Evolutionary conservation across 2,113 vertebrate genomes (phyloP).

Genomic region (Rhinopomastus cyanomelas): DNA sequence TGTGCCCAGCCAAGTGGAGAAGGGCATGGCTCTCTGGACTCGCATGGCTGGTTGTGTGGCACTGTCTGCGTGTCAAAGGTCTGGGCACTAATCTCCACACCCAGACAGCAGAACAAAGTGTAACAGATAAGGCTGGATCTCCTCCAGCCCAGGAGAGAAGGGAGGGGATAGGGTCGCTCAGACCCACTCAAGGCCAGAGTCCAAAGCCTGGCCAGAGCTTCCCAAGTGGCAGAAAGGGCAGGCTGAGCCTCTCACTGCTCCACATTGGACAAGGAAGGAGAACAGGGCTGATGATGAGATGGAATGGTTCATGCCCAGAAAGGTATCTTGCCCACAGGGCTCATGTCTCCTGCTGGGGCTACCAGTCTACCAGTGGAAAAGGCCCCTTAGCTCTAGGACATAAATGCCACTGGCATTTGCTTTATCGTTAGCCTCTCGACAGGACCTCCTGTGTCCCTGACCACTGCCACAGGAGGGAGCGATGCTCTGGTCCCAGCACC

Average conservation of each 20-base stretch:
- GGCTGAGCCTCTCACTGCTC: background rate
- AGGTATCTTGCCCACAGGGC: background rate
- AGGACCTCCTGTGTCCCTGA: background rate
- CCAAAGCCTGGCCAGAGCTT: conserved; percentile 26
- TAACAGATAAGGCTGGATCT: conserved; percentile 56
- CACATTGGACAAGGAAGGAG: fast-evolving
- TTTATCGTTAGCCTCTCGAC: background rate
- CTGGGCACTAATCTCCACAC: conserved; percentile 54
- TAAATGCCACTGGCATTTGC: fast-evolving
- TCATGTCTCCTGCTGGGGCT: background rate
- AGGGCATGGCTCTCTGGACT: background rate
- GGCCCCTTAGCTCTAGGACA: background rate
- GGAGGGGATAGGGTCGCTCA: background rate
- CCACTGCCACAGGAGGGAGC: background rate
- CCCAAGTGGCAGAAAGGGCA: background rate
- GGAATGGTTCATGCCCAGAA: background rate
- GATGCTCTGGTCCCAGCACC: background rate
- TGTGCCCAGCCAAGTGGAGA: background rate
- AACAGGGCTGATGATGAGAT: background rate
- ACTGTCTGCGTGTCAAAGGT: conserved; percentile 42
- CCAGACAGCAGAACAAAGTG: conserved; percentile 70
- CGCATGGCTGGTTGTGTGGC: background rate
- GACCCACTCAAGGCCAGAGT: conserved; percentile 57
- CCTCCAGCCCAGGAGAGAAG: background rate
- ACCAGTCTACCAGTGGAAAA: fast-evolving